Evolutionary conservation across 2,113 vertebrate species (phyloP).

Genomic region (Mormyrus lacerda): DNA sequence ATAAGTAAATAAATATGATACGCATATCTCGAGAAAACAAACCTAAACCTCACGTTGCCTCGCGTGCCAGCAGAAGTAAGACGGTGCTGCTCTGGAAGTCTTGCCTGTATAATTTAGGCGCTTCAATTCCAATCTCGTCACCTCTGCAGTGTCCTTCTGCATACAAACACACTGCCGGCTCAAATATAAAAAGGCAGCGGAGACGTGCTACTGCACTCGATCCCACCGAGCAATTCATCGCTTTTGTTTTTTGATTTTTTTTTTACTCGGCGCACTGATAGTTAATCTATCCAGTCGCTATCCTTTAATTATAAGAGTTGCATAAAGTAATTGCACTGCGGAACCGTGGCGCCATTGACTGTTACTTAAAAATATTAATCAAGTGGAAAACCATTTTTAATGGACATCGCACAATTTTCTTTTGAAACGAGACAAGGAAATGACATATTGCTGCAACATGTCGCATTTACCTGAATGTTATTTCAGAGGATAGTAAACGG

Average conservation of each 20-base stretch:
- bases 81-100: not conserved
- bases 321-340: not conserved
- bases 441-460: not conserved
- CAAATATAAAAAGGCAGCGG: conserved; percentile 13
- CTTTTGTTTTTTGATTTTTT: not conserved
- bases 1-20: not conserved
- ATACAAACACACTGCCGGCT: conserved; percentile 35
- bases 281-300: not conserved
- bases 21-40: conserved; percentile 1
- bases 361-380: not conserved
- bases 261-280: not conserved
- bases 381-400: not conserved
- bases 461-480: not conserved
- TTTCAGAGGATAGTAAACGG: not conserved
- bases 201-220: not conserved
- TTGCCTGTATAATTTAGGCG: conserved; percentile 17
- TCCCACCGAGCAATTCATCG: not conserved
- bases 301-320: not conserved
- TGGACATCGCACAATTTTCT: not conserved
- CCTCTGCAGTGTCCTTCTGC: conserved; percentile 26
- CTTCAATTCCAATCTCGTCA: conserved; percentile 24
- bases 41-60: conserved; percentile 32
- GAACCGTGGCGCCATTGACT: not conserved
- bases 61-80: conserved; percentile 10
- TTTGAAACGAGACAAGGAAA: not conserved